These are phyloP conservation scores for Onchidella celtica DNA, from an alignment of 2,888 invertebrate genomes.

Conservation along the genomic window DNA sequence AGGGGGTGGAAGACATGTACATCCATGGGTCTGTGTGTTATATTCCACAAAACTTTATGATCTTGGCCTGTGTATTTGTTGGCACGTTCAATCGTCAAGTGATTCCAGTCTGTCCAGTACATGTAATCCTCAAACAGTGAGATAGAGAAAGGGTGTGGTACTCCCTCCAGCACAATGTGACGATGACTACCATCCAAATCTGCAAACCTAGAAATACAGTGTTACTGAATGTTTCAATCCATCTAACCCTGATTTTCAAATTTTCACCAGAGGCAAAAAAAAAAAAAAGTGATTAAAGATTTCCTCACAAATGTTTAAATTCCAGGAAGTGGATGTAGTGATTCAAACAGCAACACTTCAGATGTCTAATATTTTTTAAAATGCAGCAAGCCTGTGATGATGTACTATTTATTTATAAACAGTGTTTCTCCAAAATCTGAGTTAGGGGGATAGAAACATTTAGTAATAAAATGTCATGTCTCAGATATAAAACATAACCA, in stretches of 20 bases:
- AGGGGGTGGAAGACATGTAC: constrained; percentile 95
- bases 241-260: no score
- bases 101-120: constrained; percentile 99
- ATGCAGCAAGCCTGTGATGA: no score
- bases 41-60: constrained; percentile 89
- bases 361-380: not conserved
- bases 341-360: no score
- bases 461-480: no score
- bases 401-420: no score
- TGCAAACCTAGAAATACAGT: constrained; percentile 84
- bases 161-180: constrained; percentile 88
- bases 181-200: constrained; percentile 92
- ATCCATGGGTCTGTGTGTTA: constrained; percentile 97
- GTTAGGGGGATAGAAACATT: no score
- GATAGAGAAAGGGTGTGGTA: constrained; percentile 91
- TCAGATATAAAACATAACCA: no score
- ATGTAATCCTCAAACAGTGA: constrained; percentile 83
- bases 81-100: constrained; percentile 94
- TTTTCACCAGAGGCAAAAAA: not conserved
- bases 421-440: no score
- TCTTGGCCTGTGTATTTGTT: constrained; percentile 90
- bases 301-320: no score
- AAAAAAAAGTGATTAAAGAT: not conserved
- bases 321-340: no score
- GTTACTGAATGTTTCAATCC: no score